phyloP scores from a whole-genome alignment of 2,888 invertebrate genomes.

The Pardosa pseudoannulata region DNA sequence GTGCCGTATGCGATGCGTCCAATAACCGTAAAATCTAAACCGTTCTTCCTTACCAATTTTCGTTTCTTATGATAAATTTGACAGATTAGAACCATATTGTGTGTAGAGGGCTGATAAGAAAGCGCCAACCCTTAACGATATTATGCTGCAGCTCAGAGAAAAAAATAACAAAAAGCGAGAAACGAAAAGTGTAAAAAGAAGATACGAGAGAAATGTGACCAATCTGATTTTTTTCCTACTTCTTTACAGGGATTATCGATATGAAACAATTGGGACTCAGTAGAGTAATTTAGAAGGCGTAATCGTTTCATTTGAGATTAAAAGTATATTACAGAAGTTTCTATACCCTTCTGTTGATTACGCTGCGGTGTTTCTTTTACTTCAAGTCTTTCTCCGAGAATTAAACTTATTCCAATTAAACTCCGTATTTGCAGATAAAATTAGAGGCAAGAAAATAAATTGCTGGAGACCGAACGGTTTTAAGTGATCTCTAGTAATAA shows the following conservation, averaged over 20 bases:
- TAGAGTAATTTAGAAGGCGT: conserved; percentile 58
- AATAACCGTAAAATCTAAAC: too few relatives aligned
- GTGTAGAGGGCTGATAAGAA: conserved; percentile 41
- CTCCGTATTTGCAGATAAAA: too few relatives aligned
- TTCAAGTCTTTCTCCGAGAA: too few relatives aligned
- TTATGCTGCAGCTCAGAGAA: not conserved
- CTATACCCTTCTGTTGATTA: conserved; percentile 54
- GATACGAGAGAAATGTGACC: too few relatives aligned
- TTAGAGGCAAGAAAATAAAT: too few relatives aligned
- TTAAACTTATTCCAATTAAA: too few relatives aligned
- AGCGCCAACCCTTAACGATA: conserved; percentile 20
- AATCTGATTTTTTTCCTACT: too few relatives aligned
- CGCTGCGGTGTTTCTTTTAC: too few relatives aligned
- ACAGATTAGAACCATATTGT: conserved; percentile 67
- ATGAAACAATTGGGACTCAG: conserved; percentile 52
- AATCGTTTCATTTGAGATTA: conserved; percentile 63
- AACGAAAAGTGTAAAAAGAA: not conserved
- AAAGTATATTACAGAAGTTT: conserved; percentile 65
- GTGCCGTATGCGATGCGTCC: too few relatives aligned
- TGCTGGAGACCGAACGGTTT: too few relatives aligned
- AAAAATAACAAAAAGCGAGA: not conserved
- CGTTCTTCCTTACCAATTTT: too few relatives aligned
- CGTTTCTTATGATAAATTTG: conserved; percentile 54
- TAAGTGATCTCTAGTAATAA: too few relatives aligned
- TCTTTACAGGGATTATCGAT: conserved; percentile 35